Evolutionary conservation across 1,140 invertebrate genomes (phyloP), one percentile per base, ranked within the genome.

Genomic region (Papilio glaucus): DNA sequence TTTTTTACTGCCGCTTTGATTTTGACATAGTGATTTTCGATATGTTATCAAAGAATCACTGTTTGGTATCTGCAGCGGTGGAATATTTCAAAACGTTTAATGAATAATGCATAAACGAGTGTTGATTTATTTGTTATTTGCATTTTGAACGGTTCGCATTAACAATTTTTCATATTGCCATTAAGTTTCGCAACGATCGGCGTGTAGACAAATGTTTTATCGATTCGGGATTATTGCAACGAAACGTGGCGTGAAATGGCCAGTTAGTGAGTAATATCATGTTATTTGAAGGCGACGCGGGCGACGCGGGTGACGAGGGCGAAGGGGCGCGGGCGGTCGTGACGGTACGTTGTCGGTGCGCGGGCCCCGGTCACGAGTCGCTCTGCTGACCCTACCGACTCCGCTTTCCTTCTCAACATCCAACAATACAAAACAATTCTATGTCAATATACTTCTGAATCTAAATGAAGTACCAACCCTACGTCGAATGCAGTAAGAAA

Each of bases 201-300:
- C 41, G 65, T 45, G 65, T 45, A 68, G 65, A 68, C 65, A 45
- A 68, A 68, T 68, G 65, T 81, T 78, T 79, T 83, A 78, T 71
- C 75, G 65, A 65, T 72, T 76, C 77, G 75, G 83, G 80, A 83
- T 85, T 77, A 82, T 83, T 84, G 82, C 68, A 77, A 77, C 70
- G 76, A 78, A 88, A 84, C 79, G 85, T 86, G 86, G 88, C 90
- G 88, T 92, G 87, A 89, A 92, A 92, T 90, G 85, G 87, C 83
- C 88, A 86, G 88, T 92, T 92, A 90, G 87, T 88, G 87, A 89
- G 88, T 91, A 92, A 89, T 90, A 89, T 89, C 87, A 84, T 89
- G 90, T 92, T 90, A 88, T 89, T 92, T 89, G 82, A 81, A 89
- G 88, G 87, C 86, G 88, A 89, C 87, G 84, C 83, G 84, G 84